phyloP scores from a whole-genome alignment of 2,797 vertebrate species.

The Sebastes baramenuke region DNA sequence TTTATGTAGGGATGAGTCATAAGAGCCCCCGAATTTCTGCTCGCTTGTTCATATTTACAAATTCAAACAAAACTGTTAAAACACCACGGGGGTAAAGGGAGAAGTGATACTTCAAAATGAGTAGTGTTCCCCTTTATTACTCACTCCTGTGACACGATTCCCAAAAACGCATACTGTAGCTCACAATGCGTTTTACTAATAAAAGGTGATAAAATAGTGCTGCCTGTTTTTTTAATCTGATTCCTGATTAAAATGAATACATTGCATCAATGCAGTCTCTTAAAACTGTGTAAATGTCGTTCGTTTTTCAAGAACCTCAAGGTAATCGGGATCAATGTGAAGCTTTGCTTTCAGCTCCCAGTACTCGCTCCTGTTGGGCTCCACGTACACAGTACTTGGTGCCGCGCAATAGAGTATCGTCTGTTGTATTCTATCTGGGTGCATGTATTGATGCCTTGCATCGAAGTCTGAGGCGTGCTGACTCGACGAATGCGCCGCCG shows the following conservation, averaged over 20 bases:
- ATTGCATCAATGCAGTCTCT: constrained; percentile 55
- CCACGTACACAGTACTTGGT: constrained; percentile 92
- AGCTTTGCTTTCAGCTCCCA: constrained; percentile 99
- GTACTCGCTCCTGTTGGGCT: constrained; percentile 96
- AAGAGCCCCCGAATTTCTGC: constrained; percentile 42
- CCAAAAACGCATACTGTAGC: constrained; percentile 24
- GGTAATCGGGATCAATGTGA: constrained; percentile 97
- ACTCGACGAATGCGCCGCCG: constrained; percentile 83
- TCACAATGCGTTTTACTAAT: constrained; percentile 21
- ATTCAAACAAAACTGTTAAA: constrained; percentile 54
- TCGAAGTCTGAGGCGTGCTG: constrained; percentile 92
- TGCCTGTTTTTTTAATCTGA: constrained; percentile 10
- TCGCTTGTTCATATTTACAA: constrained; percentile 62
- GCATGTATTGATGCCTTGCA: constrained; percentile 88
- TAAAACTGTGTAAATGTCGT: constrained; percentile 98
- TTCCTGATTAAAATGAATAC: constrained; percentile 44
- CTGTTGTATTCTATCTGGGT: constrained; percentile 92
- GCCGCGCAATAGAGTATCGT: constrained; percentile 92
- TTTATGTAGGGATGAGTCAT: constrained; percentile 62
- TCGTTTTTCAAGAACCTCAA: constrained; percentile 99
- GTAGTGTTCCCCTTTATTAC: constrained; percentile 25
- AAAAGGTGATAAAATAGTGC: constrained; percentile 17
- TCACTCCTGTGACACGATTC: constrained; percentile 29
- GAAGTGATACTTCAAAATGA: constrained; percentile 56
- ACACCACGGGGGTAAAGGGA: constrained; percentile 48